Base-by-base conservation (phyloP, 2,888 invertebrate genomes). In the Ophion slaviceki region DNA sequence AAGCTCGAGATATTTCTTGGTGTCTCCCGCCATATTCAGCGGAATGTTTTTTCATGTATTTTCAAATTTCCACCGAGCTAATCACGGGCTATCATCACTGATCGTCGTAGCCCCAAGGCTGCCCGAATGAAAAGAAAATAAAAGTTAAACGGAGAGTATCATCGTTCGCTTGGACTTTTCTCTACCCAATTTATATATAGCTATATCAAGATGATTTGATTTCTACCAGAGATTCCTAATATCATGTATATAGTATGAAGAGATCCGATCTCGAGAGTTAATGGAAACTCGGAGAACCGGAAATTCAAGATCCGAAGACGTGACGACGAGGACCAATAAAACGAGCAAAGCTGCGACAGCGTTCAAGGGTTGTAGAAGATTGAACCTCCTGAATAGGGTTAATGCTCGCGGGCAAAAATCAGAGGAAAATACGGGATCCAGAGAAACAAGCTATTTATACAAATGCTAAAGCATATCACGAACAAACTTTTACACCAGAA, bases 211-310 rank as follows among this genome's bases (percentile, higher is more conserved):
- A 61, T 7, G 20, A 11, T 40, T 72, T 72, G 72, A 72, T 61
- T 72, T 14, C 53, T 10, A 17, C 53, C 10, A 11, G 67, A 64
- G 47, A 36, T 76, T 80, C 64, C 70, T 40, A 80, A 84, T 80
- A 80, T 66, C 75, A 71, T 59, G 74, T 72, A 57, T 80, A 84
- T 66, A 75, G 75, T 76, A 80, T 53, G 45, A 71, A 79, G 47
- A 76, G 75, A 76, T 80, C 32, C 66, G 24, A 76, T 67, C 76
- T 72, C 72, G 76, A 71, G 80, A 61, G 84, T 84, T 84, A 80
- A 84, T 84, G 80, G 80, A 77, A 84, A 84, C 72, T 76, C 67
- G 84, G 80, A 67, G 61, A 84, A 36, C 76, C 84, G 84, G 80
- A 84, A 84, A 80, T 84, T 84, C 71, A 67, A 84, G 67, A 80